A percentile compares a stretch with the other conserved stretches of the same genome.
These are phyloP conservation scores for Ypsolopha sequella DNA, from an alignment of 2,888 invertebrate genomes.

Conservation along the genomic window DNA sequence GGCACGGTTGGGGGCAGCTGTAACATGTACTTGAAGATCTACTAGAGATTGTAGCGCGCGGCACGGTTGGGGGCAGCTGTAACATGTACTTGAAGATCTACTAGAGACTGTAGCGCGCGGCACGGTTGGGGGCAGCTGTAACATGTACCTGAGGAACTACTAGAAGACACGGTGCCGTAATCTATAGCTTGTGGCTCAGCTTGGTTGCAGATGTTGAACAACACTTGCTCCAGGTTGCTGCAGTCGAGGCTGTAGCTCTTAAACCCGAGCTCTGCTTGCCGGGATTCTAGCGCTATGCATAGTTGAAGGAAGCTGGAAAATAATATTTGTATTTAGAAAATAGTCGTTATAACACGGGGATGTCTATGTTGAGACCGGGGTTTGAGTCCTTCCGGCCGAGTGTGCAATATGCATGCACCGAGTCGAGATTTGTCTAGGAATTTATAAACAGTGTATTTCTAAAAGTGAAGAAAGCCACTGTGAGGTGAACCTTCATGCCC, in stretches of 20 bases:
- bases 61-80: no score
- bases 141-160: slow-evolving; percentile 8
- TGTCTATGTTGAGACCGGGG: no score
- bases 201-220: slow-evolving; percentile 62
- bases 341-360: background rate
- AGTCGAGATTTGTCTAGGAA: no score
- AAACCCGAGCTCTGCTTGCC: slow-evolving; percentile 47
- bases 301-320: slow-evolving; percentile 51
- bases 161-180: slow-evolving; percentile 9
- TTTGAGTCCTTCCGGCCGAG: no score
- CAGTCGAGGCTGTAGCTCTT: slow-evolving; percentile 67
- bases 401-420: no score
- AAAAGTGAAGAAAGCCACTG: no score
- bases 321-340: no score
- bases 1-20: no score
- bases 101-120: no score
- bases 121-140: no score
- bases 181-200: slow-evolving; percentile 26
- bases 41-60: background rate
- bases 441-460: no score
- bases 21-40: slow-evolving; percentile 8
- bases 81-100: background rate
- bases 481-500: no score
- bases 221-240: slow-evolving; percentile 75
- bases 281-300: slow-evolving; percentile 57